These are phyloP conservation scores for Chromis chromis DNA, from an alignment of 2,797 vertebrate species.

Conservation along the genomic window DNA sequence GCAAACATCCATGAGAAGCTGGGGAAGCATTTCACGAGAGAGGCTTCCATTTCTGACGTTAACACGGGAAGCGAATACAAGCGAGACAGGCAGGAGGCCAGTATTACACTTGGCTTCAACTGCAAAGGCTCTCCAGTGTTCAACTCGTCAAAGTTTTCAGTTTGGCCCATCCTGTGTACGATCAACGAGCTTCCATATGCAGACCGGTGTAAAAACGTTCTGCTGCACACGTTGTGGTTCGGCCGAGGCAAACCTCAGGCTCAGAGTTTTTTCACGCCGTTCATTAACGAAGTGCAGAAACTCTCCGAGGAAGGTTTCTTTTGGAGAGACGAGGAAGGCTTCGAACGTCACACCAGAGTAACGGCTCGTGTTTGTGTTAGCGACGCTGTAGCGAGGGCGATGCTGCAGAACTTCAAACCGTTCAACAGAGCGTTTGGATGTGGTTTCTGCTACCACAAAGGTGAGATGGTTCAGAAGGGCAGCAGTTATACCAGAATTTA, in stretches of 20 bases:
- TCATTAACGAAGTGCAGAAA: conserved; percentile 31
- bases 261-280: conserved; percentile 27
- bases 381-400: neutral
- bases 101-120: conserved; percentile 32
- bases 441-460: conserved; percentile 42
- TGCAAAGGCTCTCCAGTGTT: conserved; percentile 18
- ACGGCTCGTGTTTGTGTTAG: conserved; percentile 16
- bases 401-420: conserved; percentile 29
- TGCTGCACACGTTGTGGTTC: conserved; percentile 32
- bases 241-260: conserved; percentile 23
- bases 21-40: conserved; percentile 14
- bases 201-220: conserved; percentile 22
- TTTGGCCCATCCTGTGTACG: conserved; percentile 35
- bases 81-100: neutral
- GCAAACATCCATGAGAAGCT: conserved; percentile 23
- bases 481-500: conserved; percentile 14
- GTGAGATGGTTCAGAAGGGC: conserved; percentile 31
- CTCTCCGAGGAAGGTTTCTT: conserved; percentile 15
- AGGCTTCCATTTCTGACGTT: conserved; percentile 3
- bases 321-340: conserved; percentile 20
- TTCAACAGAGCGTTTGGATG: conserved; percentile 27
- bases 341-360: conserved; percentile 14
- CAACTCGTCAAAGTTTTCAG: conserved; percentile 6
- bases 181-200: conserved; percentile 31
- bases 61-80: conserved; percentile 16